Evolutionary conservation across 1,140 invertebrate genomes (phyloP), one percentile per base, ranked within the genome.

Genomic region (Zaprionus lachaisei): DNA sequence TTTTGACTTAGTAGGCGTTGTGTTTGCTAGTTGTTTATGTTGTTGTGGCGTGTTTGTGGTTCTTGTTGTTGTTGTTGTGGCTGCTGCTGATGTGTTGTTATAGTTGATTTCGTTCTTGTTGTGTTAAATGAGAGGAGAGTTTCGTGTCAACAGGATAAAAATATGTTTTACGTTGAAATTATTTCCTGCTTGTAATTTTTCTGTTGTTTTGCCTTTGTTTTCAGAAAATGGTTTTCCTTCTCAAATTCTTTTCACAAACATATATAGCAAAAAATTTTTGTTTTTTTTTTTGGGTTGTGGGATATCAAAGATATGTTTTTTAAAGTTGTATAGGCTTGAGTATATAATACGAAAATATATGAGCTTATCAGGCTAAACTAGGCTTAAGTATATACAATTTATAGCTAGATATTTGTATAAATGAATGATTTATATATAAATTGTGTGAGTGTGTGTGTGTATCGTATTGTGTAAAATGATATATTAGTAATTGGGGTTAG

Each of bases 361-460:
- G 5, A 26, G 57, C 74, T 75, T 85, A 77, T 63, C 64, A 77
- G 62, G 78, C 82, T 85, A 81, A 61, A 67, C 83, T 84, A 79
- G 34, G 75, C 74, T 85, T 86, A 85, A 74, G 62, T 72, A 67
- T 58, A 66, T 7, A 58, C 22, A 47, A 57, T 62, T 34, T 69
- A 77, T 68, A 66, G 69, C 67, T 72, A 83, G 44, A 65, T 17
- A 63, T 63, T 37, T 55, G 24, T 38, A 41, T 79, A 57, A 31
- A 37, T 66, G 69, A 71, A 74, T 65, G 72, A 67, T 69, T 26
- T 41, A 67, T 69, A 31, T 24, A 37, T 37, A 44, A 11, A 44
- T 17, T 17, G 6, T 47, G 41, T 47, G 31, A 3, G 28, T 2
- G 28, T 31, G 41, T 41, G 41, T 31, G 54, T 72, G 56, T 57